Conservation (phyloP, 2,888 invertebrate genomes). For the Apamea monoglypha region DNA sequence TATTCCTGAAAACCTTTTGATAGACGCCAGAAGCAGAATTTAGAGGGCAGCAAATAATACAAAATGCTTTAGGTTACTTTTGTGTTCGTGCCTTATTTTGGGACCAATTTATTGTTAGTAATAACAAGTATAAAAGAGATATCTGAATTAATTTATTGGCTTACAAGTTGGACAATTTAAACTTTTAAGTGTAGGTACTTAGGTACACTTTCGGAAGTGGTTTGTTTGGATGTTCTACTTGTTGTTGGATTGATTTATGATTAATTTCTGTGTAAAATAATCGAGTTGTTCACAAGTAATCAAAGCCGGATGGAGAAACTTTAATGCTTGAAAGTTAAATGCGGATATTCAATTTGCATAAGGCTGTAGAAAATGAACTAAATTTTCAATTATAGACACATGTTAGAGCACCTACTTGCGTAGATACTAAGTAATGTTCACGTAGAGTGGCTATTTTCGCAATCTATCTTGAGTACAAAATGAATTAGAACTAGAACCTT, state of each 20-base stretch:
- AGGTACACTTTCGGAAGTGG: conserved; percentile 46
- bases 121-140: conserved; percentile 70
- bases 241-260: conserved; percentile 60
- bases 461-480: not conserved
- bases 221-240: conserved; percentile 49
- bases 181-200: conserved; percentile 56
- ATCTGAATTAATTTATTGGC: conserved; percentile 73
- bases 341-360: conserved; percentile 10
- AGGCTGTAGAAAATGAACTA: not conserved
- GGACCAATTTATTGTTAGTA: conserved; percentile 72
- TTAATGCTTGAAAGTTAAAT: conserved; percentile 34
- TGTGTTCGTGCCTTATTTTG: conserved; percentile 57
- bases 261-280: conserved; percentile 54
- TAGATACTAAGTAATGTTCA: not conserved
- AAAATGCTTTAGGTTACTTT: conserved; percentile 70
- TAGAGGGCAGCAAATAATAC: conserved; percentile 74
- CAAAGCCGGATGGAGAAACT: conserved; percentile 30
- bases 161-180: conserved; percentile 66
- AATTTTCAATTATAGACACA: no score
- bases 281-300: conserved; percentile 56
- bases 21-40: conserved; percentile 75
- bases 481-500: not conserved
- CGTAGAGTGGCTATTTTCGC: not conserved
- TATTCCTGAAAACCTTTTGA: conserved; percentile 80
- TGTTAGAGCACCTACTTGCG: not conserved